These are phyloP conservation scores for Pilophorus perplexus DNA, from an alignment of 2,888 invertebrate species.

Conservation along the genomic window DNA sequence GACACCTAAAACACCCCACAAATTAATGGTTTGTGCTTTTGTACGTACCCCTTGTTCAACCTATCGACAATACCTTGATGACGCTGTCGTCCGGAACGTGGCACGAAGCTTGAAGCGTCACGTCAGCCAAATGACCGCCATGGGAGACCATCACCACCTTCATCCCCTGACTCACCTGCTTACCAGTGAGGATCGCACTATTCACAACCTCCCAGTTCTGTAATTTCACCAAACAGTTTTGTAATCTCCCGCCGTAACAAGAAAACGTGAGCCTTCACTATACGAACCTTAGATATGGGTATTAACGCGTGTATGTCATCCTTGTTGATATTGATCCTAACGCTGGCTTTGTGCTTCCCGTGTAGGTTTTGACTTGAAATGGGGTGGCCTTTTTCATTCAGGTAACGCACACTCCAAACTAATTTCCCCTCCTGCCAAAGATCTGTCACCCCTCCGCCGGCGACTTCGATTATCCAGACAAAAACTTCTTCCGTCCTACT, in stretches of 20 bases:
- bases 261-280: too few relatives aligned
- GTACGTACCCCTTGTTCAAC: not conserved
- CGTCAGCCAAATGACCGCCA: conserved; percentile 90
- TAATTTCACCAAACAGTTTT: too few relatives aligned
- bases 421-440: conserved; percentile 79
- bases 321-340: conserved; percentile 84
- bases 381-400: conserved; percentile 51
- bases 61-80: conserved; percentile 90
- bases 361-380: conserved; percentile 47
- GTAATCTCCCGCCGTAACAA: too few relatives aligned
- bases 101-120: conserved; percentile 90
- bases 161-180: conserved; percentile 91
- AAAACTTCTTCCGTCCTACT: conserved; percentile 72
- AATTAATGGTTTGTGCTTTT: not conserved
- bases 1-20: conserved; percentile 87
- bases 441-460: conserved; percentile 44
- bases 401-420: conserved; percentile 80
- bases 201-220: conserved; percentile 95
- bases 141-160: conserved; percentile 93
- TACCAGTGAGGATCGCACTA: conserved; percentile 90
- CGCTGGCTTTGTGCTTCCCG: conserved; percentile 55
- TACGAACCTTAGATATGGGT: conserved; percentile 93
- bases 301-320: conserved; percentile 91
- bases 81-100: conserved; percentile 94
- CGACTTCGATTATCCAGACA: conserved; percentile 87